Evolutionary conservation across 2,797 vertebrate species (phyloP), one percentile per base, ranked within the genome.

Genomic region (Nasua narica): DNA sequence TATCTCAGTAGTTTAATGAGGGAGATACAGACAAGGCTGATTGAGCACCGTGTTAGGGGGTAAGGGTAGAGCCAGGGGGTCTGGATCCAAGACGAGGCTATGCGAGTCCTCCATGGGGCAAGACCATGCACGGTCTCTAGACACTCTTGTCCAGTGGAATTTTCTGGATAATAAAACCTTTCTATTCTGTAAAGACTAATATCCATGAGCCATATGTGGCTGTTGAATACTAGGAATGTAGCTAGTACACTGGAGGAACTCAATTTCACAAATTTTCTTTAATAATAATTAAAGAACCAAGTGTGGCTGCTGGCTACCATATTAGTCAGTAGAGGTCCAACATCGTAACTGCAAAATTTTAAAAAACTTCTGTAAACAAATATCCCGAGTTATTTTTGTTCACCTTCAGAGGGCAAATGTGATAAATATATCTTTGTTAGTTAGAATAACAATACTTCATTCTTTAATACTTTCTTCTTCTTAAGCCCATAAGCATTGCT

Each of bases 401-500:
- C 58, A 88, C 79, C 79, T 94, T 91, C 87, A 93, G 74, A 95
- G 85, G 37, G 69, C 13, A 93, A 67, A n/a, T 54, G 40, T 48
- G 37, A 91, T 82, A 78, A 93, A 58, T 54, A 58, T 74, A 86
- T 65, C 84, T 92, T 95, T 92, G 90, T 81, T 84, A 89, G 52
- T 50, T 69, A 93, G 54, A 69, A 21, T 50, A 93, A 21, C 86
- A 69, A 65, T 90, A 74, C 50, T 74, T 91, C 83, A 67, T 56
- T 95, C 88, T 95, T 91, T 91, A 76, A 35, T 81, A 77, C 69
- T 94, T 95, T 91, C 43, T 92, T 95, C 56, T 93, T 86, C 89
- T 96, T 82, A 96, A 90, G 62, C 56, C 86, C 79, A 18, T 87
- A 90, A 97, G 79, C 84, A 58, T 93, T 83, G 76, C 79, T 96